Conservation (phyloP, 2,113 vertebrate genomes). For the Desmodus rotundus region DNA sequence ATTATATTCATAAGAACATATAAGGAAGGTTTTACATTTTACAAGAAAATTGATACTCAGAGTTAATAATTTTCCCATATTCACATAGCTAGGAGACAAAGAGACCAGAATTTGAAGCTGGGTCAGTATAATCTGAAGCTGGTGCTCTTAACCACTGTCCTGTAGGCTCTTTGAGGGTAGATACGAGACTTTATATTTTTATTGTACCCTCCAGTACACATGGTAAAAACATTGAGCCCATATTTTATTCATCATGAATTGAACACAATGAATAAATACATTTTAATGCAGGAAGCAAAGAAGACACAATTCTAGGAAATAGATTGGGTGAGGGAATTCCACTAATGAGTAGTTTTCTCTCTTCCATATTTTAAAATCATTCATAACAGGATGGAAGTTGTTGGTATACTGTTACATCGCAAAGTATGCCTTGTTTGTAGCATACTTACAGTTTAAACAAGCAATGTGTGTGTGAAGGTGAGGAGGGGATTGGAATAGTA, state of each 20-base stretch:
- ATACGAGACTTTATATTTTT: background rate
- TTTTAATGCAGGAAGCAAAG: background rate
- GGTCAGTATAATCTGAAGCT: background rate
- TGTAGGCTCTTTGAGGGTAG: background rate
- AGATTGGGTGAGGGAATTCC: background rate
- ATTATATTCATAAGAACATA: background rate
- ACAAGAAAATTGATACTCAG: background rate
- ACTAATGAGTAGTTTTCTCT: background rate
- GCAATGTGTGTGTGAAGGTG: background rate
- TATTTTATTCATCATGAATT: background rate
- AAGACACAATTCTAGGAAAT: background rate
- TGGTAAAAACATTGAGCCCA: background rate
- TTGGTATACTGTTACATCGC: background rate
- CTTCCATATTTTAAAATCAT: background rate
- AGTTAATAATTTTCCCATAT: background rate
- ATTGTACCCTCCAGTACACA: background rate
- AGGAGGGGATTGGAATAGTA: background rate
- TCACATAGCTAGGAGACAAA: background rate
- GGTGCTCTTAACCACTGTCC: background rate
- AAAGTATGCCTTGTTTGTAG: background rate
- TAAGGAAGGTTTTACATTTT: background rate
- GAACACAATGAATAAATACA: slow-evolving; percentile 25
- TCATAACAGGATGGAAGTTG: background rate
- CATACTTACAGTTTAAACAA: background rate
- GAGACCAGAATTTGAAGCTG: background rate